Evolutionary conservation across 1,140 invertebrate species (phyloP).

Genomic region (Agrilus planipennis): DNA sequence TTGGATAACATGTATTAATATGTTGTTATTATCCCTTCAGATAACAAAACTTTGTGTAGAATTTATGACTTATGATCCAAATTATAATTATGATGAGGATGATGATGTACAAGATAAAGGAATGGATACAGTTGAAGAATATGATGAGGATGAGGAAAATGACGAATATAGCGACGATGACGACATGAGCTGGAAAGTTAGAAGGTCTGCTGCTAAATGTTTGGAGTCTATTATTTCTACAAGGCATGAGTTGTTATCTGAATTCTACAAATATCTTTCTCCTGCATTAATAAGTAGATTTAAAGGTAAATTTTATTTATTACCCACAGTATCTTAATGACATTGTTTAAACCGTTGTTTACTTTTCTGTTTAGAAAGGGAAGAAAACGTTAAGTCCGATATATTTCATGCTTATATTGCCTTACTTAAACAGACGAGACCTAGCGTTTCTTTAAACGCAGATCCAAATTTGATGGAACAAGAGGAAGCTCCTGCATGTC

Average conservation of each 20-base stretch:
- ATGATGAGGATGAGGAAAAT: constrained; percentile 67
- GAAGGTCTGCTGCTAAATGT: constrained; percentile 93
- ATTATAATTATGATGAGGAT: constrained; percentile 94
- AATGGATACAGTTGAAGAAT: constrained; percentile 55
- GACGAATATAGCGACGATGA: constrained; percentile 98
- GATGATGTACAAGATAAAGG: constrained; percentile 48
- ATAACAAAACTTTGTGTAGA: constrained; percentile 82
- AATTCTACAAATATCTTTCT: constrained; percentile 82
- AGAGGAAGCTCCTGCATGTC: constrained; percentile 55
- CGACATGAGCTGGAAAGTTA: constrained; percentile 98
- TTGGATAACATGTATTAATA: constrained; percentile 10
- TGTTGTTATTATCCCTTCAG: constrained; percentile 41
- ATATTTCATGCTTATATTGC: constrained; percentile 95
- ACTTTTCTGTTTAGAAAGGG: constrained; percentile 59
- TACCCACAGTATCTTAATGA: not conserved
- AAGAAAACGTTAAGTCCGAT: constrained; percentile 98
- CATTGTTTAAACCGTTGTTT: not conserved
- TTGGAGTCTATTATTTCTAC: constrained; percentile 90
- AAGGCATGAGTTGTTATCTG: constrained; percentile 77
- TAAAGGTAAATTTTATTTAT: constrained; percentile 52
- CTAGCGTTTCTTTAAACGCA: constrained; percentile 46
- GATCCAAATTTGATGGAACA: constrained; percentile 70
- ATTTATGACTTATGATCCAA: constrained; percentile 96
- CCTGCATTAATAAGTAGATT: constrained; percentile 84
- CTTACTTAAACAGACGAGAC: constrained; percentile 77